Percentiles rank a stretch among this genome's conserved stretches.
phyloP scores from a whole-genome alignment of 2,113 vertebrate species.

The Callipepla californica region DNA sequence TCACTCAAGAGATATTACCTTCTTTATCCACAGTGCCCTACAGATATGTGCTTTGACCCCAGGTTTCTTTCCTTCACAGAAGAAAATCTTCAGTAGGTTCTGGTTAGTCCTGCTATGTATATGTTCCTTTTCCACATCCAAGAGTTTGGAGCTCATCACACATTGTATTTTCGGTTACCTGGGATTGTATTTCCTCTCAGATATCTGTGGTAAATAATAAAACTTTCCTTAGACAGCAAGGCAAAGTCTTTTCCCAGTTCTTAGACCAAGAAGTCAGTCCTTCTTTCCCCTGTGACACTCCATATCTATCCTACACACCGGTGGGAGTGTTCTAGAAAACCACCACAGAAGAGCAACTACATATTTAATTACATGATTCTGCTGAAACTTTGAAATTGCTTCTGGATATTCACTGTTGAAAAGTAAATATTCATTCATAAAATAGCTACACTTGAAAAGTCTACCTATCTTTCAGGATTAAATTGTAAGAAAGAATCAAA shows the following conservation, averaged over 20 bases:
- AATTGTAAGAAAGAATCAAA: neutral
- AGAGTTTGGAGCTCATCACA: neutral
- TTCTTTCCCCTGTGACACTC: neutral
- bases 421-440: neutral
- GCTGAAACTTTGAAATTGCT: neutral
- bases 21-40: neutral
- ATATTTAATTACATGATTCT: neutral
- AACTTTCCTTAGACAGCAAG: conserved; percentile 20
- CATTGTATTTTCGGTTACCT: neutral
- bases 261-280: neutral
- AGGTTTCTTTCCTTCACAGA: neutral
- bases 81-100: neutral
- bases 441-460: conserved; percentile 10
- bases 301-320: neutral
- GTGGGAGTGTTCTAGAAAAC: neutral
- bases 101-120: neutral
- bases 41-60: neutral
- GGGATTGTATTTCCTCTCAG: neutral
- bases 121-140: neutral
- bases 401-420: conserved; percentile 10
- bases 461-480: neutral
- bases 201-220: neutral
- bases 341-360: neutral
- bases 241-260: neutral
- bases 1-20: conserved; percentile 4